A percentile compares a stretch with the other conserved stretches of the same genome.
phyloP scores from a whole-genome alignment of 2,113 vertebrate genomes.

The Nothoprocta perdicaria region DNA sequence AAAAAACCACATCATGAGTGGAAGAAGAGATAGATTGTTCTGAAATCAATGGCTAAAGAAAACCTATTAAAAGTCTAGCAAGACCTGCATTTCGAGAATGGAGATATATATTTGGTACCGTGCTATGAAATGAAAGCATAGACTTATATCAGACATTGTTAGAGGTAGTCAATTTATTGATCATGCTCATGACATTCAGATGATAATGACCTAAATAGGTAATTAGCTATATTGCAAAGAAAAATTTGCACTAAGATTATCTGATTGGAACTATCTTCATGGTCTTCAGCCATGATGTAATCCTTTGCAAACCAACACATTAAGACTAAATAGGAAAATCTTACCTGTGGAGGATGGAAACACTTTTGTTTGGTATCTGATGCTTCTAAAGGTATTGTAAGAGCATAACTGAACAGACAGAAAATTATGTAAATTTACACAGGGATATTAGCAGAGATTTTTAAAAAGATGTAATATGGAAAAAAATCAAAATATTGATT shows the following conservation, averaged over 20 bases:
- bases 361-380: background rate
- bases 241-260: background rate
- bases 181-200: background rate
- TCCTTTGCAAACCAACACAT: background rate
- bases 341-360: background rate
- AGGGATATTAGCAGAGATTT: background rate
- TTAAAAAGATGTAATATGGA: background rate
- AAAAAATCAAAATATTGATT: background rate
- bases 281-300: background rate
- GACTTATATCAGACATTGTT: background rate
- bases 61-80: background rate
- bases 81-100: background rate
- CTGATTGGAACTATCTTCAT: background rate
- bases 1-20: background rate
- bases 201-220: background rate
- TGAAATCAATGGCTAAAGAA: background rate
- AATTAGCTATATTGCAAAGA: background rate
- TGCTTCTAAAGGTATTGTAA: accelerated
- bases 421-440: background rate
- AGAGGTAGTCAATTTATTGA: background rate
- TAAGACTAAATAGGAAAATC: background rate
- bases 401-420: background rate
- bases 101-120: background rate
- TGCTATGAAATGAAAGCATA: background rate
- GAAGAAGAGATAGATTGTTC: background rate